These are phyloP conservation scores for Antheraea mylitta DNA, from an alignment of 1,140 invertebrate genomes.

Conservation along the genomic window DNA sequence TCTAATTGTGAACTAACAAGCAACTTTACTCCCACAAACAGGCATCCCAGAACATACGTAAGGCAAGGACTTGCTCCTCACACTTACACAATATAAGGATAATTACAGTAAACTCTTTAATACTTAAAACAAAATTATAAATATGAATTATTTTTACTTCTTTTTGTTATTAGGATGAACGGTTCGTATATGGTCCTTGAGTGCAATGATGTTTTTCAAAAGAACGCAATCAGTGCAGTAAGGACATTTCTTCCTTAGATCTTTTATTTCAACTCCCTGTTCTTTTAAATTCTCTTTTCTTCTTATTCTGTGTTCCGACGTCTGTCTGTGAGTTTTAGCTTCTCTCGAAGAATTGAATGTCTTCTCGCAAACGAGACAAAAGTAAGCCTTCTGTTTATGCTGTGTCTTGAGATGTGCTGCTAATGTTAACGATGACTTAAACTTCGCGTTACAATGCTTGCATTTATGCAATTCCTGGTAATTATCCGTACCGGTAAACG, in stretches of 20 bases:
- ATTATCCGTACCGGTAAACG: constrained; percentile 79
- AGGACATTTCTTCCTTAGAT: constrained; percentile 78
- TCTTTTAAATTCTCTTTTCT: constrained; percentile 68
- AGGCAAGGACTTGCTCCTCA: no score
- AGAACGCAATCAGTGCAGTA: constrained; percentile 79
- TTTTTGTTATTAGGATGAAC: constrained; percentile 80
- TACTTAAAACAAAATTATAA: neutral
- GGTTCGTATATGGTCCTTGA: constrained; percentile 84
- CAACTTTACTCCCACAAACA: no score
- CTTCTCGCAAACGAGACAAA: constrained; percentile 83
- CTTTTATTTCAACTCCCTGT: constrained; percentile 56
- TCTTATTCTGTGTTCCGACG: constrained; percentile 80
- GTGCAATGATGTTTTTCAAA: constrained; percentile 78
- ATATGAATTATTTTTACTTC: constrained; percentile 44
- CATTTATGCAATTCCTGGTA: constrained; percentile 84
- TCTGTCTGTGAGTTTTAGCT: constrained; percentile 84
- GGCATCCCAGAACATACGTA: no score
- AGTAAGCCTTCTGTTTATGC: constrained; percentile 80
- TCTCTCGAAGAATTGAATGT: constrained; percentile 82
- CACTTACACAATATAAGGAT: no score
- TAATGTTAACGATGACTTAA: constrained; percentile 81
- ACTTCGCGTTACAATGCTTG: constrained; percentile 77
- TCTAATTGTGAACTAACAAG: no score
- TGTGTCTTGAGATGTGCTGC: constrained; percentile 82
- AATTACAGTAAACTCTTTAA: no score